Percentiles rank a stretch among this genome's conserved stretches.
These are phyloP conservation scores for Aeoliscus strigatus DNA, from an alignment of 2,797 vertebrate genomes.

Conservation along the genomic window DNA sequence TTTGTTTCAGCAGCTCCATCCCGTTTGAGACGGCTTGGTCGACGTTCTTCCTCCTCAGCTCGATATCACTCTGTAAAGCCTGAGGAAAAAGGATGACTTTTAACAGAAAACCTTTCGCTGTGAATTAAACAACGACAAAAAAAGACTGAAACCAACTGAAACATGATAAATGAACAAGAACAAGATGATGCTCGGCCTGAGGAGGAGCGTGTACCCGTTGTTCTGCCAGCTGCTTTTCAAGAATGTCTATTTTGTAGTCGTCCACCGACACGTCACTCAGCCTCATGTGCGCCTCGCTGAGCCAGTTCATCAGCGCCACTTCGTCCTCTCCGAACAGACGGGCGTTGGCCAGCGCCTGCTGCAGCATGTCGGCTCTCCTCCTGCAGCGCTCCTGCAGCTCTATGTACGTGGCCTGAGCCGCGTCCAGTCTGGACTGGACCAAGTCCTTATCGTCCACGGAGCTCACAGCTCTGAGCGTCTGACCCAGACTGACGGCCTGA, in stretches of 20 bases:
- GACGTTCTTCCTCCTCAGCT: slow-evolving; percentile 84
- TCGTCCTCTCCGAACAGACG: slow-evolving; percentile 95
- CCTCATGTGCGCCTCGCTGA: slow-evolving; percentile 83
- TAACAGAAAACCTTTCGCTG: background rate
- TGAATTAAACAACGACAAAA: slow-evolving; percentile 4
- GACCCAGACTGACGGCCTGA: slow-evolving; percentile 88
- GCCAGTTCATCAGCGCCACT: slow-evolving; percentile 97
- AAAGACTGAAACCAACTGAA: slow-evolving; percentile 39
- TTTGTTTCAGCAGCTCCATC: slow-evolving; percentile 93
- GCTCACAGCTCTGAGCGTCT: slow-evolving; percentile 86
- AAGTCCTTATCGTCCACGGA: slow-evolving; percentile 92
- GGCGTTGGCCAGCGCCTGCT: slow-evolving; percentile 91
- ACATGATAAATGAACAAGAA: slow-evolving; percentile 56
- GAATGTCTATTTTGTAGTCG: slow-evolving; percentile 80
- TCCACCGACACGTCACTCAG: slow-evolving; percentile 83
- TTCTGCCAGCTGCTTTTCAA: slow-evolving; percentile 85
- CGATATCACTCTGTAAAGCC: slow-evolving; percentile 90
- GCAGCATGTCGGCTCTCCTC: slow-evolving; percentile 87
- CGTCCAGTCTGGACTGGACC: slow-evolving; percentile 90
- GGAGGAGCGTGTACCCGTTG: slow-evolving; percentile 85
- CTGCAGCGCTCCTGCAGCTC: slow-evolving; percentile 90
- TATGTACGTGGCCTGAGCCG: slow-evolving; percentile 82
- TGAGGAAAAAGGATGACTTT: slow-evolving; percentile 48
- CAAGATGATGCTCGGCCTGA: slow-evolving; percentile 54
- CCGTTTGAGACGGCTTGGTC: slow-evolving; percentile 92